Evolutionary conservation across 2,888 invertebrate species (phyloP).

Genomic region (Amiota minor): DNA sequence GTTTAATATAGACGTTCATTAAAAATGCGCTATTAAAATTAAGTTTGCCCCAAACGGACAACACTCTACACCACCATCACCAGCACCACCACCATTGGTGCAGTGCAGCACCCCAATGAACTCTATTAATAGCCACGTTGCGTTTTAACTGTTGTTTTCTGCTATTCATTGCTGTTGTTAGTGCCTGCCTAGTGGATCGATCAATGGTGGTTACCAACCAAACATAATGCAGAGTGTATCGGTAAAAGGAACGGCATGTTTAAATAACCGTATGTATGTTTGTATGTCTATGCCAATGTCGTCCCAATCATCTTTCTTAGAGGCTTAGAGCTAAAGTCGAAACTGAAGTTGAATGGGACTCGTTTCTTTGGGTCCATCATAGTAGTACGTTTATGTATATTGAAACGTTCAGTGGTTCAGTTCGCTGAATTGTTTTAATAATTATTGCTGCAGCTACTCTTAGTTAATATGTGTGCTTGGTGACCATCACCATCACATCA

Average conservation of each 20-base stretch:
- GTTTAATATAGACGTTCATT: constrained; percentile 38
- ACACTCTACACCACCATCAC: not conserved
- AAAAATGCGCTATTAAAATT: constrained; percentile 36
- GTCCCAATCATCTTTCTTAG: constrained; percentile 15
- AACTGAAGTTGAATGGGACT: not conserved
- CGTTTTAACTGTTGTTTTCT: too few relatives aligned
- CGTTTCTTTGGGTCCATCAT: constrained; percentile 4
- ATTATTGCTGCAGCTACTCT: too few relatives aligned
- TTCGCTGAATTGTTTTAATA: too few relatives aligned
- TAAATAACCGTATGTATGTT: not conserved
- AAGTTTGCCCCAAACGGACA: constrained; percentile 18
- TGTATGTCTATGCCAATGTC: constrained; percentile 22
- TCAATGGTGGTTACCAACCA: not conserved
- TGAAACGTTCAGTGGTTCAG: not conserved
- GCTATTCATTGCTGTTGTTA: too few relatives aligned
- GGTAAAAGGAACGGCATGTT: not conserved
- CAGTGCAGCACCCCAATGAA: not conserved
- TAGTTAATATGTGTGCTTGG: too few relatives aligned
- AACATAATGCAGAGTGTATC: not conserved
- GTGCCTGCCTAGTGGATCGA: not conserved
- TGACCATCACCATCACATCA: too few relatives aligned
- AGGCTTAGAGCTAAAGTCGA: too few relatives aligned
- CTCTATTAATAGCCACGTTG: constrained; percentile 17
- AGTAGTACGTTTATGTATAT: constrained; percentile 3
- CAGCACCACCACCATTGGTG: not conserved